Conservation (phyloP, 1,140 invertebrate genomes). For the Drosophila pectinifera region DNA sequence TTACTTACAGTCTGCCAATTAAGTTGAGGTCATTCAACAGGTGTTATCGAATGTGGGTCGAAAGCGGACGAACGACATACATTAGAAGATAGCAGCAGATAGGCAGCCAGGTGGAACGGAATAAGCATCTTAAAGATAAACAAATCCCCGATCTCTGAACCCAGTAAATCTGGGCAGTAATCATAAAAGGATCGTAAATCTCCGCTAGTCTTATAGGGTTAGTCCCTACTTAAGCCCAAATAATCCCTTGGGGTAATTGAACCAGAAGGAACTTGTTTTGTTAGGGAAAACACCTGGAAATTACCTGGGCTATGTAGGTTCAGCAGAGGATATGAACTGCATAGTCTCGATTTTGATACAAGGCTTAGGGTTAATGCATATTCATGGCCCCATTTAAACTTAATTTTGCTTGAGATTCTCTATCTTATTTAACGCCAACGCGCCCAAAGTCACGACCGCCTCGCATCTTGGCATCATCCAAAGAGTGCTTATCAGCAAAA, state of each 20-base stretch:
- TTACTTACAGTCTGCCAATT: conserved; percentile 23
- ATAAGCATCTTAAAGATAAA: conserved; percentile 4
- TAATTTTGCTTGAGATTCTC: conserved; percentile 26
- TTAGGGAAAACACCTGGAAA: conserved; percentile 1
- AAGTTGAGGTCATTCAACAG: conserved; percentile 38
- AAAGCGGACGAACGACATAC: neutral
- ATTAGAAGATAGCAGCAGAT: neutral
- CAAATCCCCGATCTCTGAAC: conserved; percentile 18
- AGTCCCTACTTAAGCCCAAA: neutral
- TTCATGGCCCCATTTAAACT: conserved; percentile 13
- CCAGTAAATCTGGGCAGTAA: neutral
- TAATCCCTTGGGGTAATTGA: conserved; percentile 19
- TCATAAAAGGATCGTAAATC: conserved; percentile 17
- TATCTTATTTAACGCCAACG: conserved; percentile 23
- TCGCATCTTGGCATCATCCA: conserved; percentile 14
- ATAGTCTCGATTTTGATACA: conserved; percentile 2
- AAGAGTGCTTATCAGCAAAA: conserved; percentile 32
- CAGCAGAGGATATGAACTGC: neutral
- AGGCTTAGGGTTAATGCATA: neutral
- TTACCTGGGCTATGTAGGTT: conserved; percentile 11
- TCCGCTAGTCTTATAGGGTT: conserved; percentile 23
- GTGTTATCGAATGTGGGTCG: conserved; percentile 33
- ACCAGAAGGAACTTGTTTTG: conserved; percentile 23
- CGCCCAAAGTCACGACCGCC: conserved; percentile 39
- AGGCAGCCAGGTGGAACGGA: neutral